Evolutionary conservation across 2,888 invertebrate genomes (phyloP), one percentile per base, ranked within the genome.

Genomic region (Pedicia rivosa): DNA sequence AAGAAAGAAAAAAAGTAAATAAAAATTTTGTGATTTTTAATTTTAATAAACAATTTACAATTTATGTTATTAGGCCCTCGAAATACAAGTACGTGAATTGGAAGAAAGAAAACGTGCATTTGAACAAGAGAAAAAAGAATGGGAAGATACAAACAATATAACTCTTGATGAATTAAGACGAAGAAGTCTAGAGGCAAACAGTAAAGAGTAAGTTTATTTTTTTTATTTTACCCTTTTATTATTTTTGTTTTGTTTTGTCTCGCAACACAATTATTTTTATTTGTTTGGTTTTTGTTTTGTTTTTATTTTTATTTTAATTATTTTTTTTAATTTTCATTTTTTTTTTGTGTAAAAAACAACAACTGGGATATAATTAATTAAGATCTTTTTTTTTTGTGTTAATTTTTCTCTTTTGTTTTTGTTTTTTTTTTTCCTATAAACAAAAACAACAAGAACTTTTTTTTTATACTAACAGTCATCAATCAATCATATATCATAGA

Each of bases 121-220:
- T 53, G 84, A 83, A 50, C 69, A 74, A 40, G 95, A 95, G 59
- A 83, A 78, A 54, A 68, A 74, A 50, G 68, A 77, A 37, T 95
- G 92, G 91, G 94, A 95, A 64, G 79, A 84, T 50, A 73, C 79
- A 40, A 84, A 86, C 55, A 84, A 86, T 50, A 76, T 87, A 45
- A 86, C 84, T 55, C 72, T 90, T 48, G 90, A 90, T 60, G 90
- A 90, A 56, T 68, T 88, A 51, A 74, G 88, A 48, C 72, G 88
- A 46, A 74, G 84, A 59, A 84, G 83, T 50, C 68, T 90, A 53
- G 90, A 90, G 62, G 83, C 84, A 47, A 84, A 83, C 65, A 80
- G 84, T 64, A 86, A 83, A 70, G 82, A 81, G 80, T 80, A 50
- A 73, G 78, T 75, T 44, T 35, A 29, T 16, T n/a, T 22, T 25